A percentile compares a stretch with the other conserved stretches of the same genome.
phyloP scores from a whole-genome alignment of 30 jellyfish, hydroid and myxozoan genomes.

The Aurelia sp. region DNA sequence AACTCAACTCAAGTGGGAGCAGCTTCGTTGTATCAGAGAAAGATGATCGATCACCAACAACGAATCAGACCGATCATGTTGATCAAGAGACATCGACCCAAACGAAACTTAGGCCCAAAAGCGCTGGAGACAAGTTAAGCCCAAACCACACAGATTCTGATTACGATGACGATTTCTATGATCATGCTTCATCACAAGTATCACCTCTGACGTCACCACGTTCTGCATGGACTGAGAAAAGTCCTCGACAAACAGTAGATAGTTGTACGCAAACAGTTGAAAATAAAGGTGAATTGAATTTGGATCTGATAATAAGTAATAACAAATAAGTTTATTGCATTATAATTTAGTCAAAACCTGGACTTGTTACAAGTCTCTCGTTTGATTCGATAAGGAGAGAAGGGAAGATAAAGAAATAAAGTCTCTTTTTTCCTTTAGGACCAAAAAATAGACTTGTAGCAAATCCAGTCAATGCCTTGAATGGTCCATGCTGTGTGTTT shows the following conservation, averaged over 20 bases:
- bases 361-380: too few relatives aligned
- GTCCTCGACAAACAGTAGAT: constrained; percentile 62
- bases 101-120: constrained; percentile 43
- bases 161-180: constrained; percentile 68
- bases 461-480: too few relatives aligned
- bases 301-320: too few relatives aligned
- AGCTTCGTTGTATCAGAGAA: constrained; percentile 22
- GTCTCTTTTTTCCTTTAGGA: too few relatives aligned
- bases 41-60: background rate
- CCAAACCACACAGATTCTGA: constrained; percentile 50
- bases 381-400: too few relatives aligned
- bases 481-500: too few relatives aligned
- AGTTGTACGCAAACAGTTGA: constrained; percentile 83
- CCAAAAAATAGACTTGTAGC: too few relatives aligned
- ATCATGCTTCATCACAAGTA: constrained; percentile 55
- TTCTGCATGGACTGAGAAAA: constrained; percentile 76
- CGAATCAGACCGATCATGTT: background rate
- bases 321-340: too few relatives aligned
- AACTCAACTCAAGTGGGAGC: constrained; percentile 36
- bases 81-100: background rate
- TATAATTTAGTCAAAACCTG: too few relatives aligned
- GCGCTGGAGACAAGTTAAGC: constrained; percentile 47
- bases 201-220: constrained; percentile 75
- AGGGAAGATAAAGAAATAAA: too few relatives aligned
- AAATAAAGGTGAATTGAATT: constrained; percentile 49